Base-by-base conservation (phyloP, 2,888 invertebrate genomes). In the Melieria crassipennis region DNA sequence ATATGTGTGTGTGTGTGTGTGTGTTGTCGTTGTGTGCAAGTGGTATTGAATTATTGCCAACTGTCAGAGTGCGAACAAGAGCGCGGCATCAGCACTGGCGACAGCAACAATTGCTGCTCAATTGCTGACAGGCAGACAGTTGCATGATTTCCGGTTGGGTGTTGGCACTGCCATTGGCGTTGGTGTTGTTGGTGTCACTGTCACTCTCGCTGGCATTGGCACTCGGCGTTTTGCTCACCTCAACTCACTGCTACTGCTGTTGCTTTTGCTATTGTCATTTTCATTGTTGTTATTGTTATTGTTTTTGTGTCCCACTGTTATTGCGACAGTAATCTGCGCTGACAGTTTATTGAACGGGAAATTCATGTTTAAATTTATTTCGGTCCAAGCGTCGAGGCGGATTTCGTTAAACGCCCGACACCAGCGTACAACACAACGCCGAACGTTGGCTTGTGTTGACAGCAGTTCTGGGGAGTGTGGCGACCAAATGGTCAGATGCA, bases 261-360 rank as follows among this genome's bases (percentile, higher is more conserved):
- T 65, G 13, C 55, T 65, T 4, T n/a, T 50, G 7, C 3, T 65
- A 4, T 45, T 65, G 9, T 7, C 30, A 48, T 62, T 16, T 55
- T 11, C 10, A 2, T 55, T 55, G n/a, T 7, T n/a, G 7, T 42
- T 58, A 42, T n/a, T 47, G 30, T 30, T 30, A 30, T 30, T 30
- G 30, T 30, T 30, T 30, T 30, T 30, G 30, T 30, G 3, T 30
- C 3, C 30, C 50, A 42, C 11, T 65, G 52, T 45, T 56, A 56
- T 11, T 52, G 13, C 30, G 50, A 13, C 30, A 64, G 52, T 65
- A 65, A 65, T 57, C 46, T 57, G n/a, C 56, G 65, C 47, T 57
- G 56, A 65, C 65, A 65, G 43, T 65, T 65, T 56, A 65, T 57
- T 65, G 65, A 57, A 65, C 16, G 57, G 57, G 65, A 65, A 56